Conservation (phyloP, 2,797 vertebrate species). For the Setipinna tenuifilis region DNA sequence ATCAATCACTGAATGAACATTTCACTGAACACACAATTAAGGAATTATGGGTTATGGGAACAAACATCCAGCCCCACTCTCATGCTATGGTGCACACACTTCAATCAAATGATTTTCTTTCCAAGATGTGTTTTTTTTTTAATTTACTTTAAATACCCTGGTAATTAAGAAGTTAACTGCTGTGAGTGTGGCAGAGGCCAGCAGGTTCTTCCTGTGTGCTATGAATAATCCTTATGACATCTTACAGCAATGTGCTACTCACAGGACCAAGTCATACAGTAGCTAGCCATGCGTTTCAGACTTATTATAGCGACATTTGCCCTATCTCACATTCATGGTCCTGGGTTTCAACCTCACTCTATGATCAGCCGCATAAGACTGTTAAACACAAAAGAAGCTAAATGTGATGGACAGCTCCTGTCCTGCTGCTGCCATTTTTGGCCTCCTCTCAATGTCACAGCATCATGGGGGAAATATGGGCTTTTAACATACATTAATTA, state of each 20-base stretch:
- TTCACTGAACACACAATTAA: no score
- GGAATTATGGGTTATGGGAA: no score
- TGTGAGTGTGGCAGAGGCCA: neutral
- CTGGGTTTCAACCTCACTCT: neutral
- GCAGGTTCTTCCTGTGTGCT: neutral
- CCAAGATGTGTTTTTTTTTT: slow-evolving; percentile 26
- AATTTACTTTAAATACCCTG: neutral
- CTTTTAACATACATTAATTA: slow-evolving; percentile 59
- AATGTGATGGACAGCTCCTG: neutral
- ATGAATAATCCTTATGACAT: neutral
- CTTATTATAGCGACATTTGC: neutral
- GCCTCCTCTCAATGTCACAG: neutral
- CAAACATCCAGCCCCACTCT: no score
- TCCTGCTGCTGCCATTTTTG: neutral
- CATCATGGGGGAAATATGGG: slow-evolving; percentile 57
- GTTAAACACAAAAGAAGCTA: neutral
- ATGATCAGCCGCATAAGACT: neutral
- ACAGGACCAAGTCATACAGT: neutral
- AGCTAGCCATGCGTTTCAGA: neutral
- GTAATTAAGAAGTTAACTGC: neutral
- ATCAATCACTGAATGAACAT: no score
- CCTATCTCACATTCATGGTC: neutral
- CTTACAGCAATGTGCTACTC: neutral
- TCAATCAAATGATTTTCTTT: neutral
- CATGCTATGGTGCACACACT: no score